Conservation (phyloP, 2,888 invertebrate genomes). For the Troides oblongomaculatus region DNA sequence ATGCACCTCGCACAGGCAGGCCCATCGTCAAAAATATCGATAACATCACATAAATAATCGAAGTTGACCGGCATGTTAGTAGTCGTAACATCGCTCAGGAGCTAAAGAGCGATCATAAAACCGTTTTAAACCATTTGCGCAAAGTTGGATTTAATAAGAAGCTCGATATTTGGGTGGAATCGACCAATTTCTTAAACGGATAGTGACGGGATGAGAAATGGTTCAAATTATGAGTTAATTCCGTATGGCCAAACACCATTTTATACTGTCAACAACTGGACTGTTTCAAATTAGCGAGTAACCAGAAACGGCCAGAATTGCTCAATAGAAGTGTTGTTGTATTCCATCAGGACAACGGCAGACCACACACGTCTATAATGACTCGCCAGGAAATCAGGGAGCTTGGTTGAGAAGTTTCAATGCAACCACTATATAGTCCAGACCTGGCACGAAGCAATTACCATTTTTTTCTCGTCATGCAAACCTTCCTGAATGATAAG, state of each 20-base stretch:
- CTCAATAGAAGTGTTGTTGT: not conserved
- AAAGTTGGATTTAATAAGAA: too few relatives aligned
- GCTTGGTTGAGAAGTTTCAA: not conserved
- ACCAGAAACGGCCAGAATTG: not conserved
- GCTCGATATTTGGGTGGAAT: too few relatives aligned
- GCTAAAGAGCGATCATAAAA: not conserved
- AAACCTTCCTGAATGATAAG: not conserved
- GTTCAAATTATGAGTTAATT: constrained; percentile 1
- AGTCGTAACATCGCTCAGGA: not conserved
- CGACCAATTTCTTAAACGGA: not conserved
- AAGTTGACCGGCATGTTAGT: not conserved
- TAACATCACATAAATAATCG: not conserved
- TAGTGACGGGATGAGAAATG: not conserved
- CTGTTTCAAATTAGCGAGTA: not conserved
- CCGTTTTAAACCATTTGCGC: not conserved
- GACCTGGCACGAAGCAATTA: constrained; percentile 1
- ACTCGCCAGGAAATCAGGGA: not conserved
- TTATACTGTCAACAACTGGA: not conserved
- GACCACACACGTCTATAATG: constrained; percentile 1
- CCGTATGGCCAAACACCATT: not conserved
- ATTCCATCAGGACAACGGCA: constrained; percentile 1
- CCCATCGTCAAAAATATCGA: not conserved
- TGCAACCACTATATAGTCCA: not conserved
- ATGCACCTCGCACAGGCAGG: not conserved
- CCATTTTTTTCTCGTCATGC: not conserved